phyloP scores from a whole-genome alignment of 2,797 vertebrate genomes.

The Carduelis carduelis region DNA sequence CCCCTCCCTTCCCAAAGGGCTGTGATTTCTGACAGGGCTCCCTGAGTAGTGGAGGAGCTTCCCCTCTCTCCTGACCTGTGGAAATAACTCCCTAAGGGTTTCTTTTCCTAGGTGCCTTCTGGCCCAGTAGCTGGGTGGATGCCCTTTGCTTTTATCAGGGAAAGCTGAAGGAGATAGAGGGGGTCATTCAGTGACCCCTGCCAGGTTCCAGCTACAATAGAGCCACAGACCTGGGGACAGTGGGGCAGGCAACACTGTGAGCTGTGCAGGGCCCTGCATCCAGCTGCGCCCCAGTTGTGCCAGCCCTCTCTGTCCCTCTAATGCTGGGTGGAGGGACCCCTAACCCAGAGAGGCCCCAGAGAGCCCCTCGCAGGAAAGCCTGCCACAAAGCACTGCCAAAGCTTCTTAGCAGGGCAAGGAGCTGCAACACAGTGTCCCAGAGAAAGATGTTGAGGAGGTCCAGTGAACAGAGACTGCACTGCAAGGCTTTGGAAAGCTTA shows the following conservation, averaged over 20 bases:
- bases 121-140: neutral
- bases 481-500: neutral
- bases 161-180: neutral
- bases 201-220: neutral
- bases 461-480: fast-evolving
- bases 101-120: neutral
- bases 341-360: neutral
- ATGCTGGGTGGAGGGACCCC: neutral
- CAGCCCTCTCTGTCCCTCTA: neutral
- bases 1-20: neutral
- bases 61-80: neutral
- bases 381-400: neutral
- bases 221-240: neutral
- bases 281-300: neutral
- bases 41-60: fast-evolving
- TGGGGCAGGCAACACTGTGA: fast-evolving
- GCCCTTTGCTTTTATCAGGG: neutral
- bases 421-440: neutral
- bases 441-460: neutral
- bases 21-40: neutral
- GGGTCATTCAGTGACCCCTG: neutral
- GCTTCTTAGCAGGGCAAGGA: neutral
- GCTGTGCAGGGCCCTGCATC: neutral
- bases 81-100: neutral
- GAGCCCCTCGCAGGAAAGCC: neutral